Conservation (phyloP, 1,140 invertebrate genomes). For the Lepidurus apus region DNA sequence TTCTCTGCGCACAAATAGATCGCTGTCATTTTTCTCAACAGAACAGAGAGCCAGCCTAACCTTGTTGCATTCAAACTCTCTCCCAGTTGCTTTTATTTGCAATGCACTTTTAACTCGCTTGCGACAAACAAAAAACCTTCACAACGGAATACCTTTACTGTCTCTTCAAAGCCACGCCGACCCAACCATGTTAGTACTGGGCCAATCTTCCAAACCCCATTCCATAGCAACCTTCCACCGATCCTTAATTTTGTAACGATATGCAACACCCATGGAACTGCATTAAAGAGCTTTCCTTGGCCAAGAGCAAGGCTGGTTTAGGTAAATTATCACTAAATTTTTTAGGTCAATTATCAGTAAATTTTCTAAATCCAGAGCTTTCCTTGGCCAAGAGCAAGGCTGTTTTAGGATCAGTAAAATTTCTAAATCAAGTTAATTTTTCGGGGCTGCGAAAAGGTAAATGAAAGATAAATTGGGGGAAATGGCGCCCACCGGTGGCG, state of each 20-base stretch:
- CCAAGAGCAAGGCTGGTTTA: no score
- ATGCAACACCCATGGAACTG: no score
- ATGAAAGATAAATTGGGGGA: no score
- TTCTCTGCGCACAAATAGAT: slow-evolving; percentile 8
- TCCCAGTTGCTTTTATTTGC: background rate
- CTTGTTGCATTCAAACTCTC: background rate
- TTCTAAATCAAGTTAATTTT: no score
- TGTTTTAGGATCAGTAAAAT: no score
- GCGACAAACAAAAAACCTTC: background rate
- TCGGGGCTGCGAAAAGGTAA: no score
- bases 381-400: no score
- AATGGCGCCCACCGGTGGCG: background rate
- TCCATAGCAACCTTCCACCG: background rate
- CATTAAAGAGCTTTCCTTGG: no score
- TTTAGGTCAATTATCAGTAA: no score
- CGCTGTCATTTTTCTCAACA: background rate
- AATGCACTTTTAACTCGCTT: background rate
- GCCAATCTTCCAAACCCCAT: background rate
- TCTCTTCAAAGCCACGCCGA: background rate
- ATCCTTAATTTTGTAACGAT: background rate
- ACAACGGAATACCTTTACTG: background rate
- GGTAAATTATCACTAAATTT: no score
- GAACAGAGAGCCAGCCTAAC: no score
- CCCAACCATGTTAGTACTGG: background rate
- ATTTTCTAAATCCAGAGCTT: no score